Base-by-base conservation (phyloP, 2,113 vertebrate species). In the Brachypteracias leptosomus region DNA sequence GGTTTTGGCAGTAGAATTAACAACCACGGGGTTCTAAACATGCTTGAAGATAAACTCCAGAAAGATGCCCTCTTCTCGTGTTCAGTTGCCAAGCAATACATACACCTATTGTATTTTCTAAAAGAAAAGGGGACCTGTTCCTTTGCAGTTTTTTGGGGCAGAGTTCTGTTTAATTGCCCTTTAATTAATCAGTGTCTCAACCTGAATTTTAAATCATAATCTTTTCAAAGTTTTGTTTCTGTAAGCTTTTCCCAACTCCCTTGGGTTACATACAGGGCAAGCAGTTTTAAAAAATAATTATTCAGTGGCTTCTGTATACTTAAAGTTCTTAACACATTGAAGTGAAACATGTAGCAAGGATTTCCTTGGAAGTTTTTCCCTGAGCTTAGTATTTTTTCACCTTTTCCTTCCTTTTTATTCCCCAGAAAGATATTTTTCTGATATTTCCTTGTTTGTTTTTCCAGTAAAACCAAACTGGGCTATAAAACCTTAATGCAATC, bases 51-150 rank as follows among this genome's bases (percentile, higher is more conserved):
- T 44, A 81, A 65, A 54, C 3, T 35, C 33, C 14, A 28, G 59
- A 40, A 61, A 66, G 74, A 40, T 26, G 4, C 7, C 15, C 7
- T 14, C 8, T 52, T 82, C 13, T 51, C 2, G 0, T 51, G 19
- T 38, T 57, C 25, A 7, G 31, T 65, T 86, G 44, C 35, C 21
- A 25, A 16, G 36, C 55, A 61, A 59, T 16, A 33, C 11, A 1
- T 10, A 15, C 4, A 25, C 6, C 15, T 22, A 1, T 31, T 0
- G 1, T 46, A 4, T 55, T 74, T 83, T 55, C 44, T 74, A 11
- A 33, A 28, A 82, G 55, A 40, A 44, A 16, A 38, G 14, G 57
- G 28, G 16, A 40, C 8, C 33, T 67, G 52, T n/a, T 76, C 16
- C 17, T 13, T 18, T 62, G 26, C 26, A 31, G 8, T 11, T 5